Base-by-base conservation (phyloP, 1,140 invertebrate genomes). In the Drosophila kikkawai region DNA sequence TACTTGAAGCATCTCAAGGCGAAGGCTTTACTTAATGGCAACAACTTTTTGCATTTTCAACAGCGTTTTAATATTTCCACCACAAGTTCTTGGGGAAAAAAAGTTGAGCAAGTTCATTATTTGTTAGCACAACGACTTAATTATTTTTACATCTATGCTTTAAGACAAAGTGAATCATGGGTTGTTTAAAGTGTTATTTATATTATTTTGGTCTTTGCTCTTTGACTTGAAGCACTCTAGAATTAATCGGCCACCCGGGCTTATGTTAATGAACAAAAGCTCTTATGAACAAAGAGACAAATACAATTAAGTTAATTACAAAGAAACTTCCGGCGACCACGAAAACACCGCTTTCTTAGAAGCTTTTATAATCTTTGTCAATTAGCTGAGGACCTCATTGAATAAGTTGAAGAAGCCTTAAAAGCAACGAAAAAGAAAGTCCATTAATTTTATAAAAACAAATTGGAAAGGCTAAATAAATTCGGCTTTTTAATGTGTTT, bases 101-200 rank as follows among this genome's bases (percentile, higher is more conserved):
- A 79, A 82, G 32, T 75, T 82, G 32, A 51, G 32, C n/a, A 55
- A 76, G 70, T 67, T 79, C 44, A 83, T 73, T 73, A 73, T 53
- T 61, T 42, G 29, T 60, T 44, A 12, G 29, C 48, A 55, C 22
- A 48, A 57, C 15, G 50, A 44, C 51, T 45, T 74, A 69, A 84
- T 68, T 74, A 61, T 74, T 77, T 61, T 26, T 61, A 15, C 47
- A 69, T 73, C 53, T 57, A 13, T 41, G 9, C 12, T 64, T 36
- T 47, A 29, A 44, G 9, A 56, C 44, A 58, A 84, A 58, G 66
- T 73, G 13, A 65, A 63, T 82, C 58, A 1, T 8, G 9, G 44
- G 4, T 15, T 34, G 41, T 26, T n/a, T 41, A 48, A 32, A 50
- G n/a, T 0, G 0, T 19, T 47, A 26, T 55, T 12, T 37, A 11